Conservation (phyloP, 2,888 invertebrate species). For the Drosophila crucigera region DNA sequence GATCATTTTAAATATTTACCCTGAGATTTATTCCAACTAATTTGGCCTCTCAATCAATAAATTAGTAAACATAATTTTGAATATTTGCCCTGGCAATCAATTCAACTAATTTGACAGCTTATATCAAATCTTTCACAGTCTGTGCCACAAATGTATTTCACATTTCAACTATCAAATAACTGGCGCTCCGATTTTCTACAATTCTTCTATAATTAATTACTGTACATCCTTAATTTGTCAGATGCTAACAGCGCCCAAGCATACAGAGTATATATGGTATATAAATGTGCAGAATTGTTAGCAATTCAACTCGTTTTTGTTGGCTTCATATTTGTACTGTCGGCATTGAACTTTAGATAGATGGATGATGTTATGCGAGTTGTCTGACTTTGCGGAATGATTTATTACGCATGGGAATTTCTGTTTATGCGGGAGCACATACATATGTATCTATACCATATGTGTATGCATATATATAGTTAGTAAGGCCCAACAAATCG, state of each 20-base stretch:
- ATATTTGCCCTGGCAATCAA: neutral
- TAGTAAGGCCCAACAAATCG: constrained; percentile 16
- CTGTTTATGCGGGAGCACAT: constrained; percentile 39
- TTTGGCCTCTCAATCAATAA: neutral
- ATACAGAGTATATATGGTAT: constrained; percentile 1
- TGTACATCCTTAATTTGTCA: constrained; percentile 2
- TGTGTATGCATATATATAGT: neutral
- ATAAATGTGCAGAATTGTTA: constrained; percentile 20
- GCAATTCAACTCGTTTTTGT: constrained; percentile 20
- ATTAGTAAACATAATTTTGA: neutral
- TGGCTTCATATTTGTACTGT: constrained; percentile 9
- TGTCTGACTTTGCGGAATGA: constrained; percentile 38
- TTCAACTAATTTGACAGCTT: neutral
- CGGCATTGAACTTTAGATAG: constrained; percentile 56
- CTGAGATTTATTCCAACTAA: neutral
- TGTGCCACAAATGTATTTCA: neutral
- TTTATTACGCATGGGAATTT: constrained; percentile 45
- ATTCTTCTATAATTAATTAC: constrained; percentile 7
- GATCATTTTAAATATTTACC: neutral
- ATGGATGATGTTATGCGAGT: constrained; percentile 31
- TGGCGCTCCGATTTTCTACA: neutral
- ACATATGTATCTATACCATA: neutral
- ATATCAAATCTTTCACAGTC: neutral
- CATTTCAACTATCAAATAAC: neutral
- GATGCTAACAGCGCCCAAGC: neutral